Conservation (phyloP, 2,797 vertebrate species). For the Phoeniculus purpureus region DNA sequence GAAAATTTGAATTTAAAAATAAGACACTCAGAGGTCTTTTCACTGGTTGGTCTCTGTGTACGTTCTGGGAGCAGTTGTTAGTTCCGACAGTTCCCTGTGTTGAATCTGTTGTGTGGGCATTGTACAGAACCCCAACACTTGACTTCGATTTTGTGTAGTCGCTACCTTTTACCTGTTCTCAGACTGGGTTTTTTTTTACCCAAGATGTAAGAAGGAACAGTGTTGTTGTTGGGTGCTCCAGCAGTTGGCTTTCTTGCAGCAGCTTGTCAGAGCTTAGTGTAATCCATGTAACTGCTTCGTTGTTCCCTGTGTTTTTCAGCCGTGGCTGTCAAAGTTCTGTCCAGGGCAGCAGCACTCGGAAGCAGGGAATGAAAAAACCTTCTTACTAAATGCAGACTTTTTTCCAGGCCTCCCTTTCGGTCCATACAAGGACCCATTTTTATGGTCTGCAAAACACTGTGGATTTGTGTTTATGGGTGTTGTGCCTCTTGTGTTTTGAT, state of each 20-base stretch:
- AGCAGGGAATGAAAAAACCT: background rate
- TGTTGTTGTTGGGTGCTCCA: background rate
- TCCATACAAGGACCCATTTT: background rate
- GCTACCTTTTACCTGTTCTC: background rate
- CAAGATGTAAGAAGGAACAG: background rate
- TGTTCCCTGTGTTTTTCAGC: conserved; percentile 38
- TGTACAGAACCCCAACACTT: background rate
- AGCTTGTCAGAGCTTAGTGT: background rate
- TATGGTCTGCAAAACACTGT: background rate
- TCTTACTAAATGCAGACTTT: background rate
- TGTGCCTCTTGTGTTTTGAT: background rate
- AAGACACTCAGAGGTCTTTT: background rate
- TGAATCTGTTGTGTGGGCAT: background rate
- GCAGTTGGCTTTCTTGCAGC: background rate
- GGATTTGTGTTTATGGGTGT: background rate
- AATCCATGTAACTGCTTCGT: conserved; percentile 34
- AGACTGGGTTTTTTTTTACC: background rate
- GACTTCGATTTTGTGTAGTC: background rate
- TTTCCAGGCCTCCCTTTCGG: background rate
- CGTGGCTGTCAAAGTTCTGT: conserved; percentile 5
- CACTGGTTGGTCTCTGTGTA: background rate
- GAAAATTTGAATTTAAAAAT: background rate
- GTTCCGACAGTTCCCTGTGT: background rate
- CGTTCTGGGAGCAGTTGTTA: background rate
- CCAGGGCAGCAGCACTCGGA: background rate